Percentiles rank a stretch among this genome's conserved stretches.
These are phyloP conservation scores for Labeo rohita DNA, from an alignment of 2,113 vertebrate genomes.

Conservation along the genomic window DNA sequence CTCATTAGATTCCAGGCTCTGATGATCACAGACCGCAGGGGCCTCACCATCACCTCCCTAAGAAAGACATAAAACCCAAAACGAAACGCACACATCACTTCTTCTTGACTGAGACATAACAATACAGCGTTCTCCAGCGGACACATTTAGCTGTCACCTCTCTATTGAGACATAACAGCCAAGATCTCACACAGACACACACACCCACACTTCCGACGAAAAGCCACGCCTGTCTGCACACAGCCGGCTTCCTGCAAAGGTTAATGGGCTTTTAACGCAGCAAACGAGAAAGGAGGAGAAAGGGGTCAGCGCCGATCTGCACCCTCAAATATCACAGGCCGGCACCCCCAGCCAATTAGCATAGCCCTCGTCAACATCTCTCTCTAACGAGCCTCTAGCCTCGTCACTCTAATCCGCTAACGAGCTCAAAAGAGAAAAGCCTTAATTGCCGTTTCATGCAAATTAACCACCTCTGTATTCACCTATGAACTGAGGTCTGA, in stretches of 20 bases:
- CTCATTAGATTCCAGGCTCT: conserved; percentile 62
- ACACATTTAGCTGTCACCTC: conserved; percentile 28
- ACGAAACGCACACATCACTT: conserved; percentile 5
- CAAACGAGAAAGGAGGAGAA: conserved; percentile 42
- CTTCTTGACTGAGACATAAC: conserved; percentile 30
- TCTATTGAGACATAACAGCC: conserved; percentile 33
- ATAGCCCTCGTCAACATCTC: conserved; percentile 59
- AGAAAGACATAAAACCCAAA: conserved; percentile 37
- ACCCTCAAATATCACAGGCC: conserved; percentile 41
- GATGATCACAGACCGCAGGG: conserved; percentile 71
- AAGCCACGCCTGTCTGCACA: conserved; percentile 57
- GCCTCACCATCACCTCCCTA: conserved; percentile 65
- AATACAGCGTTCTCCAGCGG: background rate
- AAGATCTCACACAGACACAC: conserved; percentile 25
- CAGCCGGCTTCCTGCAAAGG: conserved; percentile 50
- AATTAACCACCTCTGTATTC: conserved; percentile 57
- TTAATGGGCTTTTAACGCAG: conserved; percentile 58
- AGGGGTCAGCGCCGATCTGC: conserved; percentile 14
- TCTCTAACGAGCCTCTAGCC: conserved; percentile 62
- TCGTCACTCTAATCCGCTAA: conserved; percentile 61
- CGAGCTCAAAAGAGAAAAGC: conserved; percentile 64
- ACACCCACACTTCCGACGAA: conserved; percentile 36
- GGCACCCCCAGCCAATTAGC: conserved; percentile 54
- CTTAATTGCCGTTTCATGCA: conserved; percentile 70
- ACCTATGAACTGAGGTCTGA: conserved; percentile 35